Evolutionary conservation across 2,888 invertebrate species (phyloP).

Genomic region (Pseudococcus viburni): DNA sequence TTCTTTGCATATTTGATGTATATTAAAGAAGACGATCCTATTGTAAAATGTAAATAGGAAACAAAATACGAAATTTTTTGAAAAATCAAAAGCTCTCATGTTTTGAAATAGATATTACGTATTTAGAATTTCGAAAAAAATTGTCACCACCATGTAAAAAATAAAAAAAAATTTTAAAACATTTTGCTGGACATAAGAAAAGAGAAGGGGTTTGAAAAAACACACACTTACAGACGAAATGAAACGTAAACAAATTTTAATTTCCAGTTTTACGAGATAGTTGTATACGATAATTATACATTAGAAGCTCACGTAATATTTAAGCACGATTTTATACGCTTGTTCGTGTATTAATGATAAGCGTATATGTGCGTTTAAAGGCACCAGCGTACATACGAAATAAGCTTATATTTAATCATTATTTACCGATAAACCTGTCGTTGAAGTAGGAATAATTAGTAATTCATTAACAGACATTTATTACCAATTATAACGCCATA

Average conservation of each 20-base stretch:
- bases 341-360: constrained; percentile 56
- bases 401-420: constrained; percentile 59
- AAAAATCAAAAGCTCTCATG: no score
- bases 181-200: not conserved
- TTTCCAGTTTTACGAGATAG: constrained; percentile 48
- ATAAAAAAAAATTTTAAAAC: no score
- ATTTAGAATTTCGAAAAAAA: no score
- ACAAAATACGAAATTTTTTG: no score
- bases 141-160: no score
- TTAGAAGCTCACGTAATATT: constrained; percentile 52
- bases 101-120: no score
- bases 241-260: constrained; percentile 44
- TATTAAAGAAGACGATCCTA: no score
- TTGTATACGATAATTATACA: constrained; percentile 54
- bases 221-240: not conserved
- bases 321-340: constrained; percentile 49
- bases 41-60: no score
- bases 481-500: constrained; percentile 62
- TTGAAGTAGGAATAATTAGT: constrained; percentile 61
- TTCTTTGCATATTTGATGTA: no score
- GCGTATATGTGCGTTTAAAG: constrained; percentile 37
- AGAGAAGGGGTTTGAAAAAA: not conserved
- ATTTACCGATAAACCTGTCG: constrained; percentile 62
- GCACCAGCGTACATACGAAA: not conserved
- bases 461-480: constrained; percentile 63